Percentiles rank a stretch among this genome's conserved stretches.
These are phyloP conservation scores for Coregonus ussuriensis DNA, from an alignment of 2,797 vertebrate genomes.

Conservation along the genomic window DNA sequence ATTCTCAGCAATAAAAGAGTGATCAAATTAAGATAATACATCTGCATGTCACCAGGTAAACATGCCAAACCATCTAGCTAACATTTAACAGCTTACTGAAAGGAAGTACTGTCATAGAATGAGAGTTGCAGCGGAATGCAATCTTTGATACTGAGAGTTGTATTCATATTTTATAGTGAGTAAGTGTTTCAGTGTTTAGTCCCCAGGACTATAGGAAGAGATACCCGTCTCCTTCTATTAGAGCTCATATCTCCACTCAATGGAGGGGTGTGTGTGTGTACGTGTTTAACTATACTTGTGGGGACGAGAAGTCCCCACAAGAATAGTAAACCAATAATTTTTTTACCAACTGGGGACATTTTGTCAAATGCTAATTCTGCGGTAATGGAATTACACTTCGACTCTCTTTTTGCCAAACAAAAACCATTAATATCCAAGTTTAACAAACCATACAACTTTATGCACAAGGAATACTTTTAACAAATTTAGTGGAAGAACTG, in stretches of 20 bases:
- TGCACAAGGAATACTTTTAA: no score
- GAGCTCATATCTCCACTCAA: constrained; percentile 1
- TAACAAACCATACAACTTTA: no score
- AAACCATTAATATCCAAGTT: no score
- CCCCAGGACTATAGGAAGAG: constrained; percentile 31
- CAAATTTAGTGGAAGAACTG: no score
- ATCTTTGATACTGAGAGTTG: constrained; percentile 13
- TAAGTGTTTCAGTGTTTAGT: constrained; percentile 24
- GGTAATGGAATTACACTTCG: not conserved
- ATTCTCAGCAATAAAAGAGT: no score
- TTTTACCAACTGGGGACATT: no score
- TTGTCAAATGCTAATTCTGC: not conserved
- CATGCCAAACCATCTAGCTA: not conserved
- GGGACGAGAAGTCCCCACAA: no score
- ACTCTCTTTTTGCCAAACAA: no score
- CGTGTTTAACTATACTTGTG: not conserved
- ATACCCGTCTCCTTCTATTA: constrained; percentile 39
- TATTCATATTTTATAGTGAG: constrained; percentile 21
- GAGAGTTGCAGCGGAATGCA: constrained; percentile 3
- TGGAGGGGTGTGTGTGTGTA: constrained; percentile 18
- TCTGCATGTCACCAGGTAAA: no score
- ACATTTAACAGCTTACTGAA: not conserved
- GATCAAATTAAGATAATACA: no score
- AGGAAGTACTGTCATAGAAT: not conserved
- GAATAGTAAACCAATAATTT: no score